These are phyloP conservation scores for Sphaerophoria taeniata DNA, from an alignment of 2,888 invertebrate genomes.

Conservation along the genomic window DNA sequence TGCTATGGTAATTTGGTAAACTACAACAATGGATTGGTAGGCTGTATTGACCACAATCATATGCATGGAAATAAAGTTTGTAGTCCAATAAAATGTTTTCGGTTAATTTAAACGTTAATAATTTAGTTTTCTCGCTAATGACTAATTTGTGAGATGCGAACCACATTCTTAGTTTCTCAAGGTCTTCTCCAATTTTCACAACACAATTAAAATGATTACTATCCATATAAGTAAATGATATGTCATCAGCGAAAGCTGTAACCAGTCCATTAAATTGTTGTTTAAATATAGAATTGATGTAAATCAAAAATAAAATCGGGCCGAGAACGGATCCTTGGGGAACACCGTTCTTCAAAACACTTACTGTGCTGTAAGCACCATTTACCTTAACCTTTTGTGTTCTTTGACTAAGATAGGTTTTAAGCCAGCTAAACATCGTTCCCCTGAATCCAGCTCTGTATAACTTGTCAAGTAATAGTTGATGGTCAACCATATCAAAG, in stretches of 20 bases:
- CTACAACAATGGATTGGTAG: neutral
- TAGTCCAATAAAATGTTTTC: neutral
- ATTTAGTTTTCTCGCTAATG: conserved; percentile 2
- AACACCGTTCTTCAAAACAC: neutral
- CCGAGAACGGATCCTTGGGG: neutral
- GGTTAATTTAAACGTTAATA: neutral
- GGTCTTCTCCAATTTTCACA: neutral
- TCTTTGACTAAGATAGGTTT: neutral
- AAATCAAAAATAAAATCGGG: conserved; percentile 5
- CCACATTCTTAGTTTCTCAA: neutral
- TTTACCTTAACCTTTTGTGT: no score
- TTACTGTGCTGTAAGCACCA: no score
- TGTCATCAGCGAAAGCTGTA: neutral
- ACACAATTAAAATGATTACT: neutral
- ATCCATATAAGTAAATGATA: neutral
- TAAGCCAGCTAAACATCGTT: neutral
- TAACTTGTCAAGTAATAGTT: neutral
- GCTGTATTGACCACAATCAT: neutral
- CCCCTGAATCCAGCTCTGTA: neutral
- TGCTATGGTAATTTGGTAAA: neutral
- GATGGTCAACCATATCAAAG: conserved; percentile 4
- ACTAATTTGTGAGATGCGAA: neutral
- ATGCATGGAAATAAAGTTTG: neutral
- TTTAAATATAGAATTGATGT: neutral
- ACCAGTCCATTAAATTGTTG: neutral